phyloP scores from a whole-genome alignment of 2,888 invertebrate genomes.

The Didymodactylos carnosus region DNA sequence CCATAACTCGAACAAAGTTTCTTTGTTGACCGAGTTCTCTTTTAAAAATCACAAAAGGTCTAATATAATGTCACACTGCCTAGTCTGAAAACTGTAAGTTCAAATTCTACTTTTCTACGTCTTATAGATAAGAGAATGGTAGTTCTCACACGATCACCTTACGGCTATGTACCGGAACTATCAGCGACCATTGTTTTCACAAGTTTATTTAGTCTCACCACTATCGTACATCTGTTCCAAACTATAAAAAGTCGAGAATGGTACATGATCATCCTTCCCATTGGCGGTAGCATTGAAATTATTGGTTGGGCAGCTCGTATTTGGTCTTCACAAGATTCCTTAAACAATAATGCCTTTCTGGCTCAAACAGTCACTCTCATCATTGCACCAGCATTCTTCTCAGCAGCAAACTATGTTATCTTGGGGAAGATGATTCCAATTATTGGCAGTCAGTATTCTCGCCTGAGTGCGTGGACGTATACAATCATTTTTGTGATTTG shows the following conservation, averaged over 20 bases:
- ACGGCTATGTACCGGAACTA: not conserved
- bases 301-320: not conserved
- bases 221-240: not conserved
- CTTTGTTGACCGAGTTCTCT: too few species aligned
- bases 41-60: too few species aligned
- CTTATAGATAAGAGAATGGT: too few species aligned
- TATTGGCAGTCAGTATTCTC: not conserved
- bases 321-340: not conserved
- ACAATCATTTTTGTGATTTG: not conserved
- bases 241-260: not conserved
- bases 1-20: too few species aligned
- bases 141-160: not conserved
- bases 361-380: not conserved
- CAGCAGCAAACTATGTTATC: not conserved
- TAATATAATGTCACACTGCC: too few species aligned
- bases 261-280: not conserved
- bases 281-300: not conserved
- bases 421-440: not conserved
- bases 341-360: not conserved
- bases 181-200: not conserved
- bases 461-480: not conserved
- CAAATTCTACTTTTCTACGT: too few species aligned
- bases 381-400: not conserved
- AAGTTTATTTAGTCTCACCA: not conserved
- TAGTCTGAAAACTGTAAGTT: too few species aligned